Evolutionary conservation across 2,888 invertebrate genomes (phyloP), one percentile per base, ranked within the genome.

Genomic region (Helleia helle): DNA sequence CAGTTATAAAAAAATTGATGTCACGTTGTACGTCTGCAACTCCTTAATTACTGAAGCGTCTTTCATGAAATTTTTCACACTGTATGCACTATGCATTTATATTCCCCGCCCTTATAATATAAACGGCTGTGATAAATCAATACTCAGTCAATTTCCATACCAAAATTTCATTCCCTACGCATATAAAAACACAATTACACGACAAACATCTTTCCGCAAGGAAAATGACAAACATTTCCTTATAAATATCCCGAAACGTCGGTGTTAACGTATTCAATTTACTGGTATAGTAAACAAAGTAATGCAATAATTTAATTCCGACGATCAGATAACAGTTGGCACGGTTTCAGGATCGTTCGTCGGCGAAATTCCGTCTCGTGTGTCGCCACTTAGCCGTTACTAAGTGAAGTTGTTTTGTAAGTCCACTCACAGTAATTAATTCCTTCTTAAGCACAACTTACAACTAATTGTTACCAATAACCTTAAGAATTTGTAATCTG

Each of bases 351-450:
- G 5, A 22, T 22, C 36, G 36, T n/a, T 13, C 9, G 6, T 27
- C 12, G 9, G 18, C 31, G 29, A 25, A 42, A 39, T 43, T 34
- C 14, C n/a, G 13, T n/a, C 8, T 36, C 44, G 41, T 44, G 40
- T 44, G 25, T 50, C 48, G 28, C 36, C 39, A 22, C 14, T 2
- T 34, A 26, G 25, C 28, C 25, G 31, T 38, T 46, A 31, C 13
- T 43, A 41, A 41, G 36, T 38, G 31, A 40, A 38, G 41, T 47
- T 40, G 34, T 45, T 40, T 39, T 41, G 49, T 43, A 44, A 43
- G 48, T 46, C 50, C 47, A 49, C 52, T 52, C 46, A 41, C 43
- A 34, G 42, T 52, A 50, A 52, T 52, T 50, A 50, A 46, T 46
- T 52, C 44, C 43, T 45, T 50, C 45, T 50, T 45, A 46, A 44